phyloP scores from a whole-genome alignment of 2,888 invertebrate genomes.

The Drosophila demipolita region DNA sequence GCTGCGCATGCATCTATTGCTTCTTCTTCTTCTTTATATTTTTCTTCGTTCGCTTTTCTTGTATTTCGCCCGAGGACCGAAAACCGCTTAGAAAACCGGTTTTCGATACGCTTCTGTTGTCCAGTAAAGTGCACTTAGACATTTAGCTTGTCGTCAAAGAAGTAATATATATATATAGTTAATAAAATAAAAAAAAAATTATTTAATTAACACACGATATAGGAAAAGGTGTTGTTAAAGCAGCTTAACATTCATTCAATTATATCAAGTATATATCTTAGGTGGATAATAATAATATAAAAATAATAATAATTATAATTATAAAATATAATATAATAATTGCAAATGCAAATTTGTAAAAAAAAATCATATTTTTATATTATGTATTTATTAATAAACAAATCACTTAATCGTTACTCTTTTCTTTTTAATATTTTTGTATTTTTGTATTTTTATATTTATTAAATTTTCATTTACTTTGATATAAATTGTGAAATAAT shows the following conservation, averaged over 20 bases:
- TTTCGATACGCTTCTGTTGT: slow-evolving; percentile 17
- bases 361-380: not conserved
- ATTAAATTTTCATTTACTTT: not conserved
- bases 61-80: slow-evolving; percentile 14
- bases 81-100: slow-evolving; percentile 41
- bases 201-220: not conserved
- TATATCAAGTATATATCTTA: not conserved
- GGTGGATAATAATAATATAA: too few species aligned
- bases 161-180: not conserved
- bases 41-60: not conserved
- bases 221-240: not conserved
- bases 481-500: not conserved
- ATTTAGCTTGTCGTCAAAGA: not conserved
- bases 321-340: too few species aligned
- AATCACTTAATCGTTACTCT: not conserved
- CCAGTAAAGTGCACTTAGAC: not conserved
- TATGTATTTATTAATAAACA: not conserved
- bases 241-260: not conserved
- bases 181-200: not conserved
- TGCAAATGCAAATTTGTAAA: too few species aligned
- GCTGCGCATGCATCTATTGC: slow-evolving; percentile 26
- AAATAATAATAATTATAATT: too few species aligned
- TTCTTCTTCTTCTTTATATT: slow-evolving; percentile 2
- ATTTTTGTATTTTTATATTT: not conserved
- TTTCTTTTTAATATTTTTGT: not conserved